phyloP scores from a whole-genome alignment of 2,888 invertebrate species.

The Ophonus ardosiacus region DNA sequence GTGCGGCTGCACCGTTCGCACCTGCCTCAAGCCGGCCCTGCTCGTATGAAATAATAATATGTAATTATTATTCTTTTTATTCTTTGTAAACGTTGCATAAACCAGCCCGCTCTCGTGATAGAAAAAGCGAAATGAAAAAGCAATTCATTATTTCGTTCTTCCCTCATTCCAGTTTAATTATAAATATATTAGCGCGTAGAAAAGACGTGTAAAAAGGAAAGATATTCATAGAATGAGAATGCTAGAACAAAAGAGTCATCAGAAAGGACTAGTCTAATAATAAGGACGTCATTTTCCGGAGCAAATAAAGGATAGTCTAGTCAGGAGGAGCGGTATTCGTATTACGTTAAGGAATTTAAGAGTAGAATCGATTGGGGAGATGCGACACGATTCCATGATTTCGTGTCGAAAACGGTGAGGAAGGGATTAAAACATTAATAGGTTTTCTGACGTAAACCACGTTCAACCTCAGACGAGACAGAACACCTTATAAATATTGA shows the following conservation, averaged over 20 bases:
- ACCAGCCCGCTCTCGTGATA: background rate
- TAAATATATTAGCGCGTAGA: background rate
- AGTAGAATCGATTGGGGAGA: background rate
- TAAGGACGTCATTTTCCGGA: slow-evolving; percentile 18
- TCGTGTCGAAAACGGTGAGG: slow-evolving; percentile 37
- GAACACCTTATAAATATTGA: slow-evolving; percentile 34
- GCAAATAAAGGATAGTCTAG: slow-evolving; percentile 8
- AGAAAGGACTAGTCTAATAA: slow-evolving; percentile 35
- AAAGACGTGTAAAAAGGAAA: background rate
- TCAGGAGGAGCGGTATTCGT: slow-evolving; percentile 4
- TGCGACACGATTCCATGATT: slow-evolving; percentile 50
- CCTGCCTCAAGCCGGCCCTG: too few relatives aligned
- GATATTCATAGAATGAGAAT: background rate
- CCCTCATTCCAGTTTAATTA: background rate
- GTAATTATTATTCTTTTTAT: background rate
- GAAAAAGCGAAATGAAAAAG: background rate
- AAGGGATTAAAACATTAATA: slow-evolving; percentile 48
- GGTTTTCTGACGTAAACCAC: slow-evolving; percentile 36
- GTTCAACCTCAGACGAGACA: slow-evolving; percentile 24
- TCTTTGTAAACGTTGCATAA: background rate
- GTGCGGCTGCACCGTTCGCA: too few relatives aligned
- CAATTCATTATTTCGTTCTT: background rate
- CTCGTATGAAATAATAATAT: too few relatives aligned
- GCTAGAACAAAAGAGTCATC: slow-evolving; percentile 12
- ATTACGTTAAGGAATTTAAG: slow-evolving; percentile 40